Percentiles rank a stretch among this genome's conserved stretches.
phyloP scores from a whole-genome alignment of 2,113 vertebrate genomes.

The Stigmatopora argus region DNA sequence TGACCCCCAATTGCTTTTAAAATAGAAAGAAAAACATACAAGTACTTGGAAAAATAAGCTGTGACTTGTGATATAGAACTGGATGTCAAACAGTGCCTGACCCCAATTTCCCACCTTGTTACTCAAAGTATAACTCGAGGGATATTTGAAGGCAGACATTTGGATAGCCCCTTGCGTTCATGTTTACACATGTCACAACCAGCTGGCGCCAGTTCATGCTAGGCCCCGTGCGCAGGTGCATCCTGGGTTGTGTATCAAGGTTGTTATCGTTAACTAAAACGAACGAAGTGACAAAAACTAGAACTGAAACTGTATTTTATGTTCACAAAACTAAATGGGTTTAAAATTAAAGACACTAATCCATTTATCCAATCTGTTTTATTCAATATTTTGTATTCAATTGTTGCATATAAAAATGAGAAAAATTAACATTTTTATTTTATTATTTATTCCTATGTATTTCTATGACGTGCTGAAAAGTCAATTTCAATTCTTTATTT shows the following conservation, averaged over 20 bases:
- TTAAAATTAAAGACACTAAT: too few species aligned
- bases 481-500: too few species aligned
- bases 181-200: conserved; percentile 45
- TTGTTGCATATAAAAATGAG: too few species aligned
- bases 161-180: conserved; percentile 30
- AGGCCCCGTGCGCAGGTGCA: conserved; percentile 50
- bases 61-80: conserved; percentile 19
- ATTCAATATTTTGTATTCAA: too few species aligned
- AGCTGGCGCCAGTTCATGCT: conserved; percentile 21
- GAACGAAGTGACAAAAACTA: too few species aligned
- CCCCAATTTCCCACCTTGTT: conserved; percentile 30
- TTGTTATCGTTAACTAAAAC: too few species aligned
- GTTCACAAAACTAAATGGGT: too few species aligned
- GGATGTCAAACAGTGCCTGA: conserved; percentile 40
- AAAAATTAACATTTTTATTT: too few species aligned
- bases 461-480: too few species aligned
- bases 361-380: too few species aligned
- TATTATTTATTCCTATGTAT: too few species aligned
- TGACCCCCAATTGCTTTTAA: conserved; percentile 21
- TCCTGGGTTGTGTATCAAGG: conserved; percentile 31
- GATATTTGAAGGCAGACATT: conserved; percentile 23
- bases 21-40: conserved; percentile 36
- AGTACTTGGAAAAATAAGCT: conserved; percentile 36
- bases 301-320: too few species aligned
- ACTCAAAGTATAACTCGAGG: conserved; percentile 28